Evolutionary conservation across 2,888 invertebrate species (phyloP).

Genomic region (Mimas tiliae): DNA sequence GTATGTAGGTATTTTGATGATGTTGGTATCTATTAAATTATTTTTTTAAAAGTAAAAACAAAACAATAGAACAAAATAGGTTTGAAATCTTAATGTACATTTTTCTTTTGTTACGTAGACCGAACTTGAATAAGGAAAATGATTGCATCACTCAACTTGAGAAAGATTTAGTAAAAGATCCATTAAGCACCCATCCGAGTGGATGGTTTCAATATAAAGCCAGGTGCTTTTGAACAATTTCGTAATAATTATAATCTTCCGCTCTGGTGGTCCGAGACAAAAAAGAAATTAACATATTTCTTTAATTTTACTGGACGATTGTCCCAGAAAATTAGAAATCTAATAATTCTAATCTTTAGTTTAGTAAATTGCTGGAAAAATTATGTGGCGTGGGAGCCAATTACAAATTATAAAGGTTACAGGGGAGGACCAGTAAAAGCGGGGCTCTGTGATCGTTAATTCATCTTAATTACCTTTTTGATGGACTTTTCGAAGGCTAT

Average conservation of each 20-base stretch:
- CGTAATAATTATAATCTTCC: slow-evolving; percentile 82
- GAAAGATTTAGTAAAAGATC: slow-evolving; percentile 52
- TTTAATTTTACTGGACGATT: slow-evolving; percentile 77
- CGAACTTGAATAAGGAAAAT: slow-evolving; percentile 27
- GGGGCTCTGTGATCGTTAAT: slow-evolving; percentile 63
- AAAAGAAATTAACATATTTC: slow-evolving; percentile 80
- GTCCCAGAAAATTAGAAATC: slow-evolving; percentile 78
- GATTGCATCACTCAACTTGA: slow-evolving; percentile 26
- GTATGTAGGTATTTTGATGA: not conserved
- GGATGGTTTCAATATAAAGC: slow-evolving; percentile 56
- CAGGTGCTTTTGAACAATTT: slow-evolving; percentile 66
- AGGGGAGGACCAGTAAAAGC: slow-evolving; percentile 44
- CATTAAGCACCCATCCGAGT: slow-evolving; percentile 52
- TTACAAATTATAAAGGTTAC: slow-evolving; percentile 58
- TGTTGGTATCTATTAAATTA: not conserved
- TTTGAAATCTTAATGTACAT: slow-evolving; percentile 3
- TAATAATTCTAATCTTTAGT: slow-evolving; percentile 68
- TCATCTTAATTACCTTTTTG: slow-evolving; percentile 71
- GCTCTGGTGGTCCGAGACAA: slow-evolving; percentile 75
- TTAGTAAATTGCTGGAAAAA: slow-evolving; percentile 72
- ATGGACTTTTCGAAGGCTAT: slow-evolving; percentile 58
- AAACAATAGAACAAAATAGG: not conserved
- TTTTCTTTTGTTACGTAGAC: slow-evolving; percentile 8
- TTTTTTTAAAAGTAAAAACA: not conserved
- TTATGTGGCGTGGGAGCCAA: slow-evolving; percentile 71